A percentile compares a stretch with the other conserved stretches of the same genome.
These are phyloP conservation scores for Sebastes fasciatus DNA, from an alignment of 2,113 vertebrate species.

Conservation along the genomic window DNA sequence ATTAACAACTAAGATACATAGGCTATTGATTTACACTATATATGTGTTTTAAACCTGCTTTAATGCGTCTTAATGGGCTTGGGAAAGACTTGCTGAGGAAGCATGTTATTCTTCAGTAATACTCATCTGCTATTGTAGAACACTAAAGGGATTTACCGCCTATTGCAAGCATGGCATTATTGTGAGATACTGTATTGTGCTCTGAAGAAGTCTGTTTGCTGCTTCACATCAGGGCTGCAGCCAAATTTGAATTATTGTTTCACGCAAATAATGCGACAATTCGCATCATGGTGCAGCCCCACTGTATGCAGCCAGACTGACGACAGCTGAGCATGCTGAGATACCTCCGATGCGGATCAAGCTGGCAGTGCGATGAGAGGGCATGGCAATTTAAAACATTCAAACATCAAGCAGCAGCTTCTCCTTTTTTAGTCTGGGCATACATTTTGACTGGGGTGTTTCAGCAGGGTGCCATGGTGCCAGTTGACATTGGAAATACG, in stretches of 20 bases:
- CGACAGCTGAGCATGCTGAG: too few relatives aligned
- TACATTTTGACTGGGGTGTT: not conserved
- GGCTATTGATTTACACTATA: not conserved
- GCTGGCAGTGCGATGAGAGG: too few relatives aligned
- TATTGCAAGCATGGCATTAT: not conserved
- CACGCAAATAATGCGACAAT: too few relatives aligned
- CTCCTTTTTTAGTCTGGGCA: too few relatives aligned
- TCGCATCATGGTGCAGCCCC: too few relatives aligned
- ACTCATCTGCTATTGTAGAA: constrained; percentile 5
- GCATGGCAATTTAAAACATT: too few relatives aligned
- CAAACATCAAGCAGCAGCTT: too few relatives aligned
- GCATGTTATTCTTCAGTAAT: constrained; percentile 1
- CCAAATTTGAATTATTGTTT: too few relatives aligned
- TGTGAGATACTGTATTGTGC: not conserved
- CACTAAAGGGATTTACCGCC: constrained; percentile 12
- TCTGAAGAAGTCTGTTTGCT: not conserved
- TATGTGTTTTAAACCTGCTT: not conserved
- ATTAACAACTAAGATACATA: not conserved
- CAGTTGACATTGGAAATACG: not conserved
- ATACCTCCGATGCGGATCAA: too few relatives aligned
- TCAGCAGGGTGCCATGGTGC: not conserved
- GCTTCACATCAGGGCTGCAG: not conserved
- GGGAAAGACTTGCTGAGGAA: not conserved
- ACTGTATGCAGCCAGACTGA: too few relatives aligned
- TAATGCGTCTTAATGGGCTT: not conserved